phyloP scores from a whole-genome alignment of 1,140 invertebrate genomes.

The Aphelenchoides avenae region DNA sequence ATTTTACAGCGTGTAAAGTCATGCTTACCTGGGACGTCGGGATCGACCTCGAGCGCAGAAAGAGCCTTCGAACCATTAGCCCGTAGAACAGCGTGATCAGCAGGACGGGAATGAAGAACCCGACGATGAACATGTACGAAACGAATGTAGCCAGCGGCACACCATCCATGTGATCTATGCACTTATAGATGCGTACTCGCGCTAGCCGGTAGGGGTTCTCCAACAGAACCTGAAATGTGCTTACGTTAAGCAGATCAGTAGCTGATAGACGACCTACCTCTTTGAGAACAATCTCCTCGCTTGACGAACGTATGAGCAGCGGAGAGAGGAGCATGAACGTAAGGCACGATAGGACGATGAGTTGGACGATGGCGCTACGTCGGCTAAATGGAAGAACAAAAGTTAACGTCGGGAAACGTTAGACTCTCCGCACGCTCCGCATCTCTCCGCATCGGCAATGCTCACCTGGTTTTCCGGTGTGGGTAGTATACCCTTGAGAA shows the following conservation, averaged over 20 bases:
- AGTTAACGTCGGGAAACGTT: too few relatives aligned
- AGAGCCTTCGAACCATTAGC: conserved; percentile 44
- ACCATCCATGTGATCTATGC: conserved; percentile 56
- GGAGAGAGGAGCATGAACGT: conserved; percentile 48
- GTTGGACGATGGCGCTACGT: conserved; percentile 35
- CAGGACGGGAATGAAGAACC: conserved; percentile 50
- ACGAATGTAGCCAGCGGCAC: too few relatives aligned
- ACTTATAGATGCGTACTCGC: conserved; percentile 53
- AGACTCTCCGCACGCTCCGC: background rate
- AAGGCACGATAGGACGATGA: conserved; percentile 29
- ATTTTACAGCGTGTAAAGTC: too few relatives aligned
- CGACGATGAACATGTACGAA: too few relatives aligned
- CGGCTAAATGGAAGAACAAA: conserved; percentile 26
- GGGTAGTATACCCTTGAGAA: conserved; percentile 56
- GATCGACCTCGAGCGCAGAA: conserved; percentile 39
- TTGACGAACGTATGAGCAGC: conserved; percentile 35
- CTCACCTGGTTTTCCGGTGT: conserved; percentile 36
- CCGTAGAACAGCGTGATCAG: conserved; percentile 55
- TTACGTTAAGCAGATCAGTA: too few relatives aligned
- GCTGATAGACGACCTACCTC: too few relatives aligned
- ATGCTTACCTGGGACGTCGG: conserved; percentile 24
- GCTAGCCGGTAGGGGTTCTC: conserved; percentile 50
- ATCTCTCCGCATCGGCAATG: background rate
- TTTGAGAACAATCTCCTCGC: conserved; percentile 50
- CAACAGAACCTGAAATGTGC: conserved; percentile 39